Conservation (phyloP, 1,140 invertebrate genomes). For the Drosophila burlai region DNA sequence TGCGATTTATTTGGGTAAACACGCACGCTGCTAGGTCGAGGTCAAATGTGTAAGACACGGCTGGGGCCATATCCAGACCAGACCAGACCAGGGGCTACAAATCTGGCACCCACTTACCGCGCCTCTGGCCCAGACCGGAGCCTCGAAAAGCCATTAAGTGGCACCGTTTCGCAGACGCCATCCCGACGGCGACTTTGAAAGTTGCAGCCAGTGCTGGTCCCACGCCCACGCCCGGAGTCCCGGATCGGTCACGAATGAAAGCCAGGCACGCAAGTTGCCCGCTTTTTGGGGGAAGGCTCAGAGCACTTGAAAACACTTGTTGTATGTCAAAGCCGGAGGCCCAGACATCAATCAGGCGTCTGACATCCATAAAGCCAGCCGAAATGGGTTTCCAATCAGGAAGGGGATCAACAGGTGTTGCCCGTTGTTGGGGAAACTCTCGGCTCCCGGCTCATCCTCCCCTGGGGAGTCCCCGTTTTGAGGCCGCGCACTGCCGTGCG, state of each 20-base stretch:
- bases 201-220: constrained; percentile 37
- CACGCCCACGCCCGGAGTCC: constrained; percentile 33
- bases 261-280: constrained; percentile 65
- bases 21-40: constrained; percentile 73
- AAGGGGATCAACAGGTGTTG: constrained; percentile 55
- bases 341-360: constrained; percentile 66
- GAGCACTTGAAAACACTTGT: constrained; percentile 78
- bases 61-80: constrained; percentile 9
- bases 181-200: constrained; percentile 68
- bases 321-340: constrained; percentile 63
- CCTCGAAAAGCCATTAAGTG: constrained; percentile 52
- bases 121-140: constrained; percentile 9
- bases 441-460: neutral
- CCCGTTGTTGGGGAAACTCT: constrained; percentile 24
- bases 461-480: neutral
- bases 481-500: constrained; percentile 22
- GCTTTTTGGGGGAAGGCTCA: constrained; percentile 13
- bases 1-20: constrained; percentile 63
- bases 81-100: constrained; percentile 37
- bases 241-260: constrained; percentile 51
- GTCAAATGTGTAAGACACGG: constrained; percentile 59
- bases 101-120: constrained; percentile 57
- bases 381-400: constrained; percentile 62
- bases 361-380: constrained; percentile 35
- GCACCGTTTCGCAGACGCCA: constrained; percentile 54